Percentiles rank a stretch among this genome's conserved stretches.
Evolutionary conservation across 2,888 invertebrate genomes (phyloP).

Genomic region (Parnassius mnemosyne): DNA sequence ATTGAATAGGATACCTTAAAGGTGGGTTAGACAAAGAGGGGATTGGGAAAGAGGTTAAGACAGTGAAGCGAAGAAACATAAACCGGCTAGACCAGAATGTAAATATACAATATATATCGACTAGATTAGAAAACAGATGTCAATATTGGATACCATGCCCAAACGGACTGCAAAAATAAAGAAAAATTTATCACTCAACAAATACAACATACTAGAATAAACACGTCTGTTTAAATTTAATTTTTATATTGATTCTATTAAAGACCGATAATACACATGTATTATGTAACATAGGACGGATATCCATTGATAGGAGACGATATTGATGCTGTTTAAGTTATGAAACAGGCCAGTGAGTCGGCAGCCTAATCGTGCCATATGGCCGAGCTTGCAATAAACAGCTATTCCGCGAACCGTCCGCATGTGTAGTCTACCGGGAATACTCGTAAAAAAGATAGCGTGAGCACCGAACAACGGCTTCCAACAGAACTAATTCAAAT

Average conservation of each 20-base stretch:
- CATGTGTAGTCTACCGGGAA: conserved; percentile 44
- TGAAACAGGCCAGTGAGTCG: conserved; percentile 34
- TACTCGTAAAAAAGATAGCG: conserved; percentile 40
- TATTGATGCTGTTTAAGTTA: conserved; percentile 27
- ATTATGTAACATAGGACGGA: no score
- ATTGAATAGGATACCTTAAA: conserved; percentile 32
- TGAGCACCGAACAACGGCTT: conserved; percentile 14
- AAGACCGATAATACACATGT: background rate
- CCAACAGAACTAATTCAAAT: conserved; percentile 33
- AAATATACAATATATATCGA: no score
- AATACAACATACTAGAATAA: background rate
- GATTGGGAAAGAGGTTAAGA: no score
- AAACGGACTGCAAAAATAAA: background rate
- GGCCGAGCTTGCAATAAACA: conserved; percentile 47
- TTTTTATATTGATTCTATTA: conserved; percentile 28
- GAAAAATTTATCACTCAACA: background rate
- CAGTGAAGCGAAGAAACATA: background rate
- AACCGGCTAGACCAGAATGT: no score
- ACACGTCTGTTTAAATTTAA: conserved; percentile 14
- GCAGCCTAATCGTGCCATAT: conserved; percentile 35
- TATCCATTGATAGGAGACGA: no score
- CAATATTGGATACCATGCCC: no score
- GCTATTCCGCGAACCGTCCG: conserved; percentile 49
- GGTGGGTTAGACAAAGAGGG: conserved; percentile 23
- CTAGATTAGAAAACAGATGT: no score